Evolutionary conservation across 2,888 invertebrate genomes (phyloP).

Genomic region (Platycheirus rosarum): DNA sequence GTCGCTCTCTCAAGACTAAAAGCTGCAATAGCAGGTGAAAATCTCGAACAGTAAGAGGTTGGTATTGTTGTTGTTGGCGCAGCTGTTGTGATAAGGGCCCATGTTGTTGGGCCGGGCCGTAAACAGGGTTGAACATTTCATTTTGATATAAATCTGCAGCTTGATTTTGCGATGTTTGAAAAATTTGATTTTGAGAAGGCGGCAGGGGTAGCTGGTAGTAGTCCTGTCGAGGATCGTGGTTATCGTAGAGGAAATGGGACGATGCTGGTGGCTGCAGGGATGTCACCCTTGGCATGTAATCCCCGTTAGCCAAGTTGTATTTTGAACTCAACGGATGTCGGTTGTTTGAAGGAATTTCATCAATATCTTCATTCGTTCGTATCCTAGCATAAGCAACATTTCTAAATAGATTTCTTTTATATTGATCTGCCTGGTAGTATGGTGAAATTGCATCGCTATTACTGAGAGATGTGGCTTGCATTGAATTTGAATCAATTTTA

Average conservation of each 20-base stretch:
- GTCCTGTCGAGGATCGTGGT: conserved; percentile 37
- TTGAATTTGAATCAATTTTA: conserved; percentile 14
- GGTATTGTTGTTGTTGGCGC: conserved; percentile 81
- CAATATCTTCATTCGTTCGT: conserved; percentile 49
- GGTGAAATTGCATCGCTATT: conserved; percentile 84
- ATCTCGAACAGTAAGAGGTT: conserved; percentile 88
- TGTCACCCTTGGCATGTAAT: conserved; percentile 18
- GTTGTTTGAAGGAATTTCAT: conserved; percentile 19
- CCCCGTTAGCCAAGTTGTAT: conserved; percentile 54
- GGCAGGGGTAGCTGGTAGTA: conserved; percentile 31
- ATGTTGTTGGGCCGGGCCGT: conserved; percentile 64
- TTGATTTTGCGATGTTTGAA: conserved; percentile 39
- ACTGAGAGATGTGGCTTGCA: conserved; percentile 13
- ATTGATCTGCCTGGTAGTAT: conserved; percentile 85
- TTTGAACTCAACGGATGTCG: conserved; percentile 57
- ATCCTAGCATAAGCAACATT: conserved; percentile 44
- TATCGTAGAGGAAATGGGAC: conserved; percentile 42
- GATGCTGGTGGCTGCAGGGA: background rate
- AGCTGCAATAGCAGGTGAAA: conserved; percentile 87
- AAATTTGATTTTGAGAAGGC: background rate
- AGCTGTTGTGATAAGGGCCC: conserved; percentile 75
- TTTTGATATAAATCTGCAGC: conserved; percentile 79
- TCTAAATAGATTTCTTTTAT: conserved; percentile 80
- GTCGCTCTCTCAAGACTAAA: conserved; percentile 86
- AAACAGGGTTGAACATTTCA: conserved; percentile 77